phyloP scores from a whole-genome alignment of 2,113 vertebrate genomes.

The Neopipo cinnamomea region DNA sequence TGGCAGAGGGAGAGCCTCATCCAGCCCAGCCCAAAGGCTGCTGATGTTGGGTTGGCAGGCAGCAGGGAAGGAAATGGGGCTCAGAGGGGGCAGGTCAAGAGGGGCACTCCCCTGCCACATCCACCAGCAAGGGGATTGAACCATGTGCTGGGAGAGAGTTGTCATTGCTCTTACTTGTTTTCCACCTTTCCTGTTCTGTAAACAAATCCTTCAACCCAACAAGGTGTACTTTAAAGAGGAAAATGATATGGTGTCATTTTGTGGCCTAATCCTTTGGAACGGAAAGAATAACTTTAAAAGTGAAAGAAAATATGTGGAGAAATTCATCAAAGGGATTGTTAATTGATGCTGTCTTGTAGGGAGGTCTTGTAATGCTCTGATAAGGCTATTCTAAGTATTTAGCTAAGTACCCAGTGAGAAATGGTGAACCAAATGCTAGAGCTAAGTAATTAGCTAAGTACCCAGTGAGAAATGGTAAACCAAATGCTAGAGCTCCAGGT shows the following conservation, averaged over 20 bases:
- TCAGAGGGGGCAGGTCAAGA: background rate
- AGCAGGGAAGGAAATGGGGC: background rate
- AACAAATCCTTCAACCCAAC: background rate
- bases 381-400: background rate
- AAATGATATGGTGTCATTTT: background rate
- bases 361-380: background rate
- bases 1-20: background rate
- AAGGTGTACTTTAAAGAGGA: background rate
- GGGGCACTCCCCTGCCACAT: background rate
- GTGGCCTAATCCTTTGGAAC: background rate
- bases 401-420: background rate
- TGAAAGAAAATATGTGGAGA: background rate
- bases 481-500: background rate
- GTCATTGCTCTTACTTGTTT: background rate
- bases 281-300: background rate
- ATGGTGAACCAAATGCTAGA: background rate
- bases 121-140: background rate
- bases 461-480: background rate
- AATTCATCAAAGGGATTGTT: background rate
- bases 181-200: background rate
- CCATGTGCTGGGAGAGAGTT: background rate
- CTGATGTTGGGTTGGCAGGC: background rate
- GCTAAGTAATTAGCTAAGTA: background rate
- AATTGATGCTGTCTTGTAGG: background rate
- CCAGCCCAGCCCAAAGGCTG: background rate